Evolutionary conservation across 1,140 invertebrate species (phyloP).

Genomic region (Monochamus saltuarius): DNA sequence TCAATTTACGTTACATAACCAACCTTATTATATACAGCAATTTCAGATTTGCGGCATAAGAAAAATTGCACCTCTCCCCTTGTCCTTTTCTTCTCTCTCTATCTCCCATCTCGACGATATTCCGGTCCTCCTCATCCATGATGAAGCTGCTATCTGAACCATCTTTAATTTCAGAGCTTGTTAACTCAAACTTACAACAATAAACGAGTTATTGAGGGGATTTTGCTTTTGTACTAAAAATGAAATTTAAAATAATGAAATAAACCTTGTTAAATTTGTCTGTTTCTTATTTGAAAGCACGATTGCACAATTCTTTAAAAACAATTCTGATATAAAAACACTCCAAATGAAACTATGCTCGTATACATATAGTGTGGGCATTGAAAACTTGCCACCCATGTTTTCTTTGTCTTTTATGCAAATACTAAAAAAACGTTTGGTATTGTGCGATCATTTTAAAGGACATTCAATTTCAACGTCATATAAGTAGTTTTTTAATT

Average conservation of each 20-base stretch:
- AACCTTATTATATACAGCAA: constrained; percentile 44
- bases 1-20: constrained; percentile 40
- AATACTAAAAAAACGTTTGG: too few species aligned
- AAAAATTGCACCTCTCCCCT: constrained; percentile 42
- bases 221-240: constrained; percentile 34
- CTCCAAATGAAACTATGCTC: too few species aligned
- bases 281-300: constrained; percentile 2
- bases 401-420: too few species aligned
- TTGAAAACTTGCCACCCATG: too few species aligned
- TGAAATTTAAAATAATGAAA: constrained; percentile 31
- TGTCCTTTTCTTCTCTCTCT: constrained; percentile 16
- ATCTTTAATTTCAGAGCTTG: constrained; percentile 45
- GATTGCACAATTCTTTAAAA: not conserved
- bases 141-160: constrained; percentile 38
- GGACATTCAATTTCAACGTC: too few species aligned
- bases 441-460: too few species aligned
- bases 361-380: too few species aligned
- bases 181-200: constrained; percentile 44
- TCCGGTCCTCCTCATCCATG: constrained; percentile 19
- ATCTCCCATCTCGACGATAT: not conserved
- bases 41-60: constrained; percentile 43
- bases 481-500: too few species aligned
- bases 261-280: constrained; percentile 9
- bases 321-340: too few species aligned
- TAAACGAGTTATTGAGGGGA: constrained; percentile 38